These are phyloP conservation scores for Cyphomyrus discorhynchus DNA, from an alignment of 2,113 vertebrate species.

Conservation along the genomic window DNA sequence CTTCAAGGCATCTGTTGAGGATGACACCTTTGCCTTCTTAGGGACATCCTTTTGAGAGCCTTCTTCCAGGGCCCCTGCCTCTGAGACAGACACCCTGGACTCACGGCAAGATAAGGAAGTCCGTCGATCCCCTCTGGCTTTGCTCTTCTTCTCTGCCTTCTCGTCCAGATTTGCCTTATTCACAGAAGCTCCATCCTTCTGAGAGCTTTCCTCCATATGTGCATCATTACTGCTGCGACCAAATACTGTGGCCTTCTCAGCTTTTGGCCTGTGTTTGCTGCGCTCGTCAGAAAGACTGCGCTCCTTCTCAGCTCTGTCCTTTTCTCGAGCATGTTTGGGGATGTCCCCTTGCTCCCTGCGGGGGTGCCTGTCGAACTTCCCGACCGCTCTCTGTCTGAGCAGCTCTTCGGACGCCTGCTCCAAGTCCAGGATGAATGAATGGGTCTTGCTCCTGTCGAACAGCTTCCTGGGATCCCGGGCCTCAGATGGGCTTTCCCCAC, in stretches of 20 bases:
- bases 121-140: constrained; percentile 76
- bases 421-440: constrained; percentile 65
- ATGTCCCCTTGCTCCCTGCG: constrained; percentile 65
- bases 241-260: constrained; percentile 57
- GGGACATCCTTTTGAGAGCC: constrained; percentile 60
- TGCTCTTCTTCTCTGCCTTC: constrained; percentile 76
- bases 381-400: constrained; percentile 64
- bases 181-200: constrained; percentile 57
- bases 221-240: constrained; percentile 57
- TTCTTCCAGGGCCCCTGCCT: constrained; percentile 64
- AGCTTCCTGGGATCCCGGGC: constrained; percentile 64
- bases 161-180: constrained; percentile 67
- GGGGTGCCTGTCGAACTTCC: constrained; percentile 70
- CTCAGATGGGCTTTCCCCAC: constrained; percentile 60
- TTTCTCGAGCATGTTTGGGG: constrained; percentile 62
- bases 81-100: constrained; percentile 48
- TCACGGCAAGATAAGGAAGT: constrained; percentile 60
- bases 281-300: constrained; percentile 70
- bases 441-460: constrained; percentile 59
- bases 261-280: constrained; percentile 68
- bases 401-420: constrained; percentile 70
- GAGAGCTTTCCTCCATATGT: constrained; percentile 55
- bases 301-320: constrained; percentile 78
- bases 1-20: constrained; percentile 60
- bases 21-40: constrained; percentile 62